A percentile compares a stretch with the other conserved stretches of the same genome.
Conservation (phyloP, 1,140 invertebrate genomes). For the Venturia canescens region DNA sequence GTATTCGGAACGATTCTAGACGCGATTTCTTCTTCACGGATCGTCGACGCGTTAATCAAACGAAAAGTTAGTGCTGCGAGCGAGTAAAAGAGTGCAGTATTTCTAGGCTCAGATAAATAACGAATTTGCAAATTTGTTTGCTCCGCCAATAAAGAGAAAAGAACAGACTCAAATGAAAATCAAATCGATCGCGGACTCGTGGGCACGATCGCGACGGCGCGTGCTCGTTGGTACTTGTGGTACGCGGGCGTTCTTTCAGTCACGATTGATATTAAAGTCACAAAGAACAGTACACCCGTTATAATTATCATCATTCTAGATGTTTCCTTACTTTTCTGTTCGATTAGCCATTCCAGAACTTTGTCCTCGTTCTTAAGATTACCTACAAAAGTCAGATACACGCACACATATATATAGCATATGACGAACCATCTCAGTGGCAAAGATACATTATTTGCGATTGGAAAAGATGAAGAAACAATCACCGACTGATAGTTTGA, state of each 20-base stretch:
- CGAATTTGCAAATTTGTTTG: background rate
- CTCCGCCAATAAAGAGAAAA: background rate
- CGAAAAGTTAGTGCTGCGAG: background rate
- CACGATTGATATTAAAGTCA: conserved; percentile 76
- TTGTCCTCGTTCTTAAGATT: conserved; percentile 96
- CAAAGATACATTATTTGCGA: conserved; percentile 24
- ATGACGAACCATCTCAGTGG: conserved; percentile 20
- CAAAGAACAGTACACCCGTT: conserved; percentile 77
- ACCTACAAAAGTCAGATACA: conserved; percentile 84
- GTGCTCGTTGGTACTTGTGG: conserved; percentile 67
- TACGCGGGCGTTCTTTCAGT: conserved; percentile 73
- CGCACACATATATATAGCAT: conserved; percentile 61
- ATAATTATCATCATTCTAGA: conserved; percentile 77
- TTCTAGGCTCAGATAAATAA: background rate
- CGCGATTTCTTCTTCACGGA: background rate
- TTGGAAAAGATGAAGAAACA: background rate
- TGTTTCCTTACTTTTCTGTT: conserved; percentile 93
- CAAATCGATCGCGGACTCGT: conserved; percentile 67
- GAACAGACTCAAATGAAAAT: conserved; percentile 42
- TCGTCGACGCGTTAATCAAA: background rate
- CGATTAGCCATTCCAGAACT: conserved; percentile 96
- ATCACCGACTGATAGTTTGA: too few relatives aligned
- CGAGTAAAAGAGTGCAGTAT: too few relatives aligned
- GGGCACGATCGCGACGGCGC: conserved; percentile 72
- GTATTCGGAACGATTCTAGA: too few relatives aligned